Base-by-base conservation (phyloP, 1,140 invertebrate genomes). In the Neotoxoptera formosana region DNA sequence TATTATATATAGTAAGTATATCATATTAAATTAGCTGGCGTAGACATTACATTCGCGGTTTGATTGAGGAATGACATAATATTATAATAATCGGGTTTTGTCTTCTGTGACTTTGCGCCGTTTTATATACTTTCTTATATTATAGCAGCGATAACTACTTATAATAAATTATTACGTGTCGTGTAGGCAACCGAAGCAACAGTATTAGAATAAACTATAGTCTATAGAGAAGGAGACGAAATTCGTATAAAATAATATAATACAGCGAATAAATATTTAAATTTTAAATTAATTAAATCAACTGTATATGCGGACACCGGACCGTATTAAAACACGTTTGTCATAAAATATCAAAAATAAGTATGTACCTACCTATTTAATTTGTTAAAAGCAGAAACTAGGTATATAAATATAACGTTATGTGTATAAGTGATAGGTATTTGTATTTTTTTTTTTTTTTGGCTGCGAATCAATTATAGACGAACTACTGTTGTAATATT, bases 401-500 rank as follows among this genome's bases (percentile, higher is more conserved):
- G 36, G 36, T 36, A 23, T 83, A 83, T 83, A 36, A 41, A 36
- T 83, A 83, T 36, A 87, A 87, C 47, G 45, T 48, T 30, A 87
- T 48, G 86, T 34, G 47, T 34, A 17, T 30, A 88, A 21, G 47
- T 34, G 84, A 47, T 45, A 87, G 25, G 41, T 30, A 47, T 25
- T 11, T 47, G 84, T 30, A 23, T 47, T 47, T 87, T 47, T 47
- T 87, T 86, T 41, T 45, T 23, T 86, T 88, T 89, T 89, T 89
- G 48, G 48, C 88, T 34, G 23, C 14, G 48, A 89, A 89, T 89
- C 88, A 89, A 89, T 56, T 89, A 41, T 41, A 56, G 48, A 89
- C 48, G 8, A 53, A 89, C 88, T 89, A 89, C 48, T 56, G 88
- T 56, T 89, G 51, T 41, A 36, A 89, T 56, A 87, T 86, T 83